Base-by-base conservation (phyloP, 92 coral and sea anemone species). In the Epizoanthus ramosus region DNA sequence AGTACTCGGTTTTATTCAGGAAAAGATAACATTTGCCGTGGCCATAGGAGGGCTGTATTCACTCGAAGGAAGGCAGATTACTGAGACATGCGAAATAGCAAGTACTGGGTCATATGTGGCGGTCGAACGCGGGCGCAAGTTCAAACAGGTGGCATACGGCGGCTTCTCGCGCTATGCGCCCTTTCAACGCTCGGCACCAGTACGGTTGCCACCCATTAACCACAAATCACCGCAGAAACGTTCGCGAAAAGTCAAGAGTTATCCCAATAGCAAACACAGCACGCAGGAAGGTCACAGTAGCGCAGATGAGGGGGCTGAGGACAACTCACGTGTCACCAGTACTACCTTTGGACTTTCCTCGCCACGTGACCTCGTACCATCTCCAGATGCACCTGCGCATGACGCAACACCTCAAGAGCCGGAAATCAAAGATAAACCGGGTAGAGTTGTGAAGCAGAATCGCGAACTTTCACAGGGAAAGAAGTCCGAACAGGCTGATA, bases 91-190 rank as follows among this genome's bases (percentile, higher is more conserved):
- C 12, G 79, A 84, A 24, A 85, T 88, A 10, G 71, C 19, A 8
- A 79, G 75, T 57, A 73, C 80, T 28, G 92, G 92, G 5, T 63
- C 74, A 31, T 88, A 88, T 41, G 92, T 88, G 17, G 92, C 89
- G 14, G 79, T 85, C 22, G 88, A 88, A 71, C 50, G 89, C 41
- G 92, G 92, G 18, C 75, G 92, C 33, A 57, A 88, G 57, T 92
- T 89, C 65, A 92, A 89, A 60, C 74, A 79, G 50, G 85, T 84
- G 21, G 83, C 70, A 19, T 92, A 92, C 64, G 84, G 71, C 16
- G 85, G 84, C 13, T 53, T 69, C 21, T 4, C 66, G 13, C 22
- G 7, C 3, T 22, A 61, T 41, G 33, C 37, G 21, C 47, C 65
- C 8, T 77, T 61, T 43, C 82, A 77, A 14, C 82, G 82, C 57